Base-by-base conservation (phyloP, 2,113 vertebrate genomes). In the Colinus virginianus region DNA sequence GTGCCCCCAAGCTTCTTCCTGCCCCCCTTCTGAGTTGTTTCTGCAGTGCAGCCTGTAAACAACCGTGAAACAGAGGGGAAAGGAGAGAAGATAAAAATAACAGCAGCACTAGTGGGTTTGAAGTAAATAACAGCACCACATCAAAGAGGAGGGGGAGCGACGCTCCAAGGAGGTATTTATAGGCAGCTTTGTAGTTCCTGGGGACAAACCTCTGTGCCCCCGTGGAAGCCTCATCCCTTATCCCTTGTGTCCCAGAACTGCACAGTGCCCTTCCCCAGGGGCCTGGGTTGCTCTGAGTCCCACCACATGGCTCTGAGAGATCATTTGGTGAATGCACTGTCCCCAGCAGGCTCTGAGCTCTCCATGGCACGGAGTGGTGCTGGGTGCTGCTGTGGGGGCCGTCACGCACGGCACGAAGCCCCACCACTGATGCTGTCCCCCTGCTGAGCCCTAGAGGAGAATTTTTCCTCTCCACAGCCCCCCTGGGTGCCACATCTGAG, bases 41-140 rank as follows among this genome's bases (percentile, higher is more conserved):
- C 40, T 36, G 26, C 3, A 36, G 34, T 40, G 34, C 25, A 59
- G 84, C 81, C 78, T 3, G 0, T 68, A 76, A 95, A 94, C 67
- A 87, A 78, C 62, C 1, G 0, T 46, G 78, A 78, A 95, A 66
- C 45, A 23, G 70, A 40, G 53, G 67, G 74, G 38, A 69, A 72
- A 70, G 69, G 32, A 78, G 69, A 86, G 61, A 75, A 89, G 91
- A 84, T 76, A 95, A 95, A 96, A 95, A 95, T 94, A 95, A 87
- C 89, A 72, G 87, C 87, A 76, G 75, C 43, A 25, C 84, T 78
- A 92, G 78, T 53, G 78, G 67, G 87, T 69, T 94, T 84, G 84
- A 92, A 94, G 84, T 84, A 95, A 95, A 95, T 82, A 95, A 68
- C 91, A 89, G 78, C 66, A 82, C 72, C 93, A 91, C 87, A 92